These are phyloP conservation scores for Malurus alboscapulatus DNA, from an alignment of 2,113 vertebrate species.

Conservation along the genomic window DNA sequence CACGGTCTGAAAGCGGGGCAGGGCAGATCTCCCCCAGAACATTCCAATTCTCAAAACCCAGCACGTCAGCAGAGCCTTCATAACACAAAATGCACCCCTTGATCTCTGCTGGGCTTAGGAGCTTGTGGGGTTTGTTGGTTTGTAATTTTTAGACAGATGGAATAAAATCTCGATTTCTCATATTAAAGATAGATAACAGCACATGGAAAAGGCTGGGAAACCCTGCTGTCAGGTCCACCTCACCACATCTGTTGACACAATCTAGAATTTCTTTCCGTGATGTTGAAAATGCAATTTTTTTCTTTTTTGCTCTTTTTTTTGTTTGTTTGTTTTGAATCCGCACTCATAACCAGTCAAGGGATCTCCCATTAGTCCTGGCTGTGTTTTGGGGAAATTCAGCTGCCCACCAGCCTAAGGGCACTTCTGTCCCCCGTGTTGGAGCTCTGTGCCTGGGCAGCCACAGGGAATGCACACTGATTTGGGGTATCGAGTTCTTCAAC, in stretches of 20 bases:
- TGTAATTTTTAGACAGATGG: background rate
- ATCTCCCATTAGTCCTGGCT: background rate
- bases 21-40: background rate
- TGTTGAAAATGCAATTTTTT: background rate
- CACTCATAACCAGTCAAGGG: background rate
- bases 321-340: background rate
- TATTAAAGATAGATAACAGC: background rate
- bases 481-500: background rate
- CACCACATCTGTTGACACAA: background rate
- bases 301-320: background rate
- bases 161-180: background rate
- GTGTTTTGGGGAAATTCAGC: background rate
- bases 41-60: background rate
- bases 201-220: background rate
- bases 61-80: background rate
- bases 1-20: background rate
- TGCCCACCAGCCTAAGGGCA: background rate
- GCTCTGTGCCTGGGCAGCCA: background rate
- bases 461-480: fast-evolving
- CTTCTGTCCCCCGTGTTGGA: fast-evolving
- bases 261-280: background rate
- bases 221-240: background rate
- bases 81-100: background rate
- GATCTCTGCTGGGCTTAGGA: background rate
- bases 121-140: background rate